phyloP scores from a whole-genome alignment of 2,113 vertebrate genomes.

The Hipposideros armiger region DNA sequence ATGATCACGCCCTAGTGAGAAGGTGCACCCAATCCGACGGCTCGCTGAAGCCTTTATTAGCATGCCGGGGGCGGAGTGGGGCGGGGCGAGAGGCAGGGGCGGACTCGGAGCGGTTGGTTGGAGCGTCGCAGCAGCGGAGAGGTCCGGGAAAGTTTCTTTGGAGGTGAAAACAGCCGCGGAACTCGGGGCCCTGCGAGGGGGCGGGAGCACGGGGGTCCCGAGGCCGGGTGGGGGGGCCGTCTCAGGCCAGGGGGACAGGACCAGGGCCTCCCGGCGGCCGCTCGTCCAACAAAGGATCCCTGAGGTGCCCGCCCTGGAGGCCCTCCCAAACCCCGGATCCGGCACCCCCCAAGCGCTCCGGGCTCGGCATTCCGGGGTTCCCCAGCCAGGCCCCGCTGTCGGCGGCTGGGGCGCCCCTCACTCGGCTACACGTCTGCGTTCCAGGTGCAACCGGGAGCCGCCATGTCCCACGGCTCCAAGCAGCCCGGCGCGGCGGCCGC shows the following conservation, averaged over 20 bases:
- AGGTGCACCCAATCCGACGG: not conserved
- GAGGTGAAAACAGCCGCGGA: constrained; percentile 79
- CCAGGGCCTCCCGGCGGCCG: not conserved
- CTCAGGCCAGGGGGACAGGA: not conserved
- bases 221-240: not conserved
- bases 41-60: not conserved
- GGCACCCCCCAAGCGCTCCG: not conserved
- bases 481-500: constrained; percentile 81
- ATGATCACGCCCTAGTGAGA: not conserved
- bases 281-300: constrained; percentile 81
- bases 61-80: constrained; percentile 60
- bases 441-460: constrained; percentile 73
- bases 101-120: constrained; percentile 78
- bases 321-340: constrained; percentile 69
- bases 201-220: not conserved
- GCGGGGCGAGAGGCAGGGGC: constrained; percentile 53
- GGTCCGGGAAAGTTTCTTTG: constrained; percentile 83
- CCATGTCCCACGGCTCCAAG: constrained; percentile 87
- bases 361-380: not conserved
- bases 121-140: constrained; percentile 68
- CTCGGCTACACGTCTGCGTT: constrained; percentile 50
- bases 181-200: constrained; percentile 39
- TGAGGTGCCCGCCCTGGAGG: constrained; percentile 65
- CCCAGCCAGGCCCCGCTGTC: not conserved
- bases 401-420: not conserved